phyloP scores from a whole-genome alignment of 2,113 vertebrate species.

The Manacus vitellinus region DNA sequence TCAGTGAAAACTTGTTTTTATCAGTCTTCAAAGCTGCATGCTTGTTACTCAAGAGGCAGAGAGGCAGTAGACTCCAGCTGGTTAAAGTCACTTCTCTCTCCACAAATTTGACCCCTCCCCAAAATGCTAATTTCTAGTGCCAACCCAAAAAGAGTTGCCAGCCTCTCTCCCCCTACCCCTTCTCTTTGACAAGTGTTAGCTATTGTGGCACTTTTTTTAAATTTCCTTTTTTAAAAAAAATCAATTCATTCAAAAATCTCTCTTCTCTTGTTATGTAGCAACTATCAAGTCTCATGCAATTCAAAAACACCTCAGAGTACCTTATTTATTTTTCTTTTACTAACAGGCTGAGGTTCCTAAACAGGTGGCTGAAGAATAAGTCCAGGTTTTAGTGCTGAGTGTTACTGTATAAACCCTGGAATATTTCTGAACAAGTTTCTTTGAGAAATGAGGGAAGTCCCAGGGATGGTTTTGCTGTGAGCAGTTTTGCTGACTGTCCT shows the following conservation, averaged over 20 bases:
- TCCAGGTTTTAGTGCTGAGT: background rate
- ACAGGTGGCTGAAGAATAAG: background rate
- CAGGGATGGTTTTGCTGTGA: background rate
- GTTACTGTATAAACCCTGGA: background rate
- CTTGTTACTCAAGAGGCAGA: conserved; percentile 6
- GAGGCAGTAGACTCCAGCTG: background rate
- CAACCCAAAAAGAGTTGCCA: background rate
- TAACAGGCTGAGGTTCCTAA: background rate
- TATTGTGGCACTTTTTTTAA: background rate
- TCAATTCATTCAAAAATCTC: background rate
- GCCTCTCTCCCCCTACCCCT: background rate
- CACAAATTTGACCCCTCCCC: background rate
- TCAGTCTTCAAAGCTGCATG: conserved; percentile 11
- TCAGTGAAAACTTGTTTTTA: conserved; percentile 51
- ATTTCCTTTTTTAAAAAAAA: background rate
- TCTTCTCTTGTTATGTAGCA: background rate
- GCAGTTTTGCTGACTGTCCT: background rate
- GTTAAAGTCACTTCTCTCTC: background rate
- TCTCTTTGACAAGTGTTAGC: background rate
- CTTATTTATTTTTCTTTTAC: background rate
- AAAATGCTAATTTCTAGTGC: background rate
- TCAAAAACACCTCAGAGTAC: background rate
- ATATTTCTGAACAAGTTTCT: background rate
- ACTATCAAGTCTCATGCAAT: background rate
- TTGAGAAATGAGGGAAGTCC: background rate